Evolutionary conservation across 2,888 invertebrate species (phyloP).

Genomic region (Leucophenga montana): DNA sequence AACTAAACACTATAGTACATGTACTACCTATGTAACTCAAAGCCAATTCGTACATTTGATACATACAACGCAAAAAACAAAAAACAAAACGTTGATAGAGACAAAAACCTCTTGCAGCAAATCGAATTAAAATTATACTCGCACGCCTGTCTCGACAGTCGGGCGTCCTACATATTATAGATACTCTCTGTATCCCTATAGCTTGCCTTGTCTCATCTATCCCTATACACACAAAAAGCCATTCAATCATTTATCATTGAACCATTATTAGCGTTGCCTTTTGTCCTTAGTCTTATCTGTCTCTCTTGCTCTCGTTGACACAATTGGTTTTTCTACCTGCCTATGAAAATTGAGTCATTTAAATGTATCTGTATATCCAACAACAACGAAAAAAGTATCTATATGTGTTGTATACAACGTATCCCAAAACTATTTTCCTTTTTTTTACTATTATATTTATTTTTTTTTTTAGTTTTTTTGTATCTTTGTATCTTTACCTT

Average conservation of each 20-base stretch:
- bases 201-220: no score
- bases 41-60: no score
- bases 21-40: no score
- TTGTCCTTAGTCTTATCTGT: neutral
- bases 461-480: no score
- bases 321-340: neutral
- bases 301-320: neutral
- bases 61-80: slow-evolving; percentile 5
- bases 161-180: no score
- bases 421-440: slow-evolving; percentile 5
- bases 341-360: slow-evolving; percentile 58
- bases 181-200: no score
- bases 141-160: slow-evolving; percentile 12
- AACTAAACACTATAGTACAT: no score
- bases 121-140: slow-evolving; percentile 26
- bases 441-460: neutral
- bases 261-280: slow-evolving; percentile 6
- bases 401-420: no score
- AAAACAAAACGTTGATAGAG: neutral
- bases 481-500: slow-evolving; percentile 5
- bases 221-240: no score
- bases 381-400: slow-evolving; percentile 26
- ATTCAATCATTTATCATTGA: neutral
- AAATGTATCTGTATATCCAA: slow-evolving; percentile 44
- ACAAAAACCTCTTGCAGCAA: slow-evolving; percentile 12